A percentile compares a stretch with the other conserved stretches of the same genome.
These are phyloP conservation scores for Sesia bembeciformis DNA, from an alignment of 2,888 invertebrate genomes.

Conservation along the genomic window DNA sequence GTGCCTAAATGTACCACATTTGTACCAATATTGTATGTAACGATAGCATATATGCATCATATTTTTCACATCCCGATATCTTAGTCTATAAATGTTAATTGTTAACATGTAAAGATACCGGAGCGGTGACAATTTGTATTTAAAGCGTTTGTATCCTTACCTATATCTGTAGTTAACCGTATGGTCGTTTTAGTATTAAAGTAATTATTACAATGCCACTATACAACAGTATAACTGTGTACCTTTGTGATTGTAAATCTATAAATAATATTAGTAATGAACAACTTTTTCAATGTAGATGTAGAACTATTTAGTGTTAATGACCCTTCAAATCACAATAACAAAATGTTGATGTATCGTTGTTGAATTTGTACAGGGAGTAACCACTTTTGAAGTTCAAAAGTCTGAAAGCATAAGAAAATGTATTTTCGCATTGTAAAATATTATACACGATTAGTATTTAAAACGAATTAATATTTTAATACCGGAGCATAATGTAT, in stretches of 20 bases:
- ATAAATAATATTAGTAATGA: conserved; percentile 9
- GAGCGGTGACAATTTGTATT: not conserved
- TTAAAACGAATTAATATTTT: conserved; percentile 67
- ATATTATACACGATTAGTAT: conserved; percentile 64
- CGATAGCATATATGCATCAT: conserved; percentile 54
- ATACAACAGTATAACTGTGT: conserved; percentile 21
- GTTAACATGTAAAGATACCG: not conserved
- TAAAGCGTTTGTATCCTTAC: not conserved
- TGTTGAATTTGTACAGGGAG: conserved; percentile 72
- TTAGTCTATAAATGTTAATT: conserved; percentile 26
- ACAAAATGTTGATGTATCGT: conserved; percentile 63
- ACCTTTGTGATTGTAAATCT: conserved; percentile 23
- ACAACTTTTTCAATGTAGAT: conserved; percentile 5
- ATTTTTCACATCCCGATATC: conserved; percentile 54
- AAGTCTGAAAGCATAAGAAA: conserved; percentile 67
- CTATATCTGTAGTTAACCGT: not conserved
- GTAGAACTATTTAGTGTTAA: conserved; percentile 9
- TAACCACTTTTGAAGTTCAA: conserved; percentile 61
- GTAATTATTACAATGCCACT: conserved; percentile 18
- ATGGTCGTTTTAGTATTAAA: not conserved
- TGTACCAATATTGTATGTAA: conserved; percentile 59
- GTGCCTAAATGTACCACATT: conserved; percentile 77
- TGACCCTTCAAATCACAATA: conserved; percentile 67
- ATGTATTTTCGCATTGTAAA: conserved; percentile 73
- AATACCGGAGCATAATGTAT: conserved; percentile 59